phyloP scores from a whole-genome alignment of 2,113 vertebrate species.

The Colius striatus region DNA sequence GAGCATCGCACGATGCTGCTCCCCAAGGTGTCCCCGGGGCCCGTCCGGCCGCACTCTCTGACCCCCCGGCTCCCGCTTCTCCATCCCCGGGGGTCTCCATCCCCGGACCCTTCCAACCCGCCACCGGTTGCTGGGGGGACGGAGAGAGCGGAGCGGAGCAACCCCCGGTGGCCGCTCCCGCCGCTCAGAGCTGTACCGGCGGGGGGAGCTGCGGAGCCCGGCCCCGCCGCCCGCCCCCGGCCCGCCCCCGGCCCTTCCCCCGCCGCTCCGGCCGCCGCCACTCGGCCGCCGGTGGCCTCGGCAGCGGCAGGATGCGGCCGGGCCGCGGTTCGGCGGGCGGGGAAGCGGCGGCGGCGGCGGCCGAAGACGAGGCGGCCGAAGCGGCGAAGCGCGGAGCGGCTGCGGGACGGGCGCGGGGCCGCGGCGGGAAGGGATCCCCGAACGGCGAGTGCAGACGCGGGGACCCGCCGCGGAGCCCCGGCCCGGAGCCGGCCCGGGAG shows the following conservation, averaged over 20 bases:
- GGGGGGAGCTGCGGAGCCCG: slow-evolving; percentile 55
- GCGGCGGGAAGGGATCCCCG: slow-evolving; percentile 76
- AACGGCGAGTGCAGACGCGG: slow-evolving; percentile 78
- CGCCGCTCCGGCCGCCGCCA: slow-evolving; percentile 37
- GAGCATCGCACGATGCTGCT: too few species aligned
- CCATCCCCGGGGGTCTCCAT: too few species aligned
- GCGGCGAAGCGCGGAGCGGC: slow-evolving; percentile 65
- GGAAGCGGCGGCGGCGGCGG: slow-evolving; percentile 59
- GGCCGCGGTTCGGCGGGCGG: neutral
- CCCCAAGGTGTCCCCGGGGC: too few species aligned
- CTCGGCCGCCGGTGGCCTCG: slow-evolving; percentile 42
- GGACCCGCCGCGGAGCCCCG: slow-evolving; percentile 65
- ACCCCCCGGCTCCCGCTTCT: too few species aligned
- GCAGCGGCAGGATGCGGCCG: slow-evolving; percentile 46
- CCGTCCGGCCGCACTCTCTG: too few species aligned
- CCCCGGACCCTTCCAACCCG: too few species aligned
- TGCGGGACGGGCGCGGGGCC: slow-evolving; percentile 57
- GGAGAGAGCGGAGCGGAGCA: too few species aligned
- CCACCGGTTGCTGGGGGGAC: too few species aligned
- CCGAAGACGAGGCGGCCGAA: slow-evolving; percentile 55
- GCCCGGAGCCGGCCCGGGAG: slow-evolving; percentile 76
- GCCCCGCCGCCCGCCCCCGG: neutral
- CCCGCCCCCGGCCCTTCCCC: neutral
- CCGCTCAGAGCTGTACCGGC: slow-evolving; percentile 14
- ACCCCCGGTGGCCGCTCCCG: neutral